Conservation (phyloP, 2,888 invertebrate species). For the Cactoblastis cactorum region DNA sequence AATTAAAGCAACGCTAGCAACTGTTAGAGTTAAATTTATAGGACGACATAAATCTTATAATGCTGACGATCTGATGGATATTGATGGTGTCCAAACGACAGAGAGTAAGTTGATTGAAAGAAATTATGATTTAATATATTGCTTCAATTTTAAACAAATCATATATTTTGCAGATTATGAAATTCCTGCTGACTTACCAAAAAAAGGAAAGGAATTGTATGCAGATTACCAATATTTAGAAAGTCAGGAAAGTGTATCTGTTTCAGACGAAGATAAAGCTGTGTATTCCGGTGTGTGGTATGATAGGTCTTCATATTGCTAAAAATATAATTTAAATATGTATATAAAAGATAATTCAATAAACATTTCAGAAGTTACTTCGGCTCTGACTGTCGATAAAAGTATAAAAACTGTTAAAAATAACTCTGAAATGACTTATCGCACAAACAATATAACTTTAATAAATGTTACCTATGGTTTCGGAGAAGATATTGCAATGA, state of each 20-base stretch:
- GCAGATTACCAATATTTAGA: constrained; percentile 43
- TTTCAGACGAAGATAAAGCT: constrained; percentile 19
- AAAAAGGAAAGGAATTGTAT: constrained; percentile 37
- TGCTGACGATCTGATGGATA: constrained; percentile 45
- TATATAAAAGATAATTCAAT: background rate
- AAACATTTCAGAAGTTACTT: background rate
- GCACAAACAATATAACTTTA: background rate
- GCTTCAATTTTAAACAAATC: constrained; percentile 27
- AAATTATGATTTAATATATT: constrained; percentile 20
- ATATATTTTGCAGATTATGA: constrained; percentile 50
- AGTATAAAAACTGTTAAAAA: background rate
- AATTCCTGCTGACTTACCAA: constrained; percentile 25
- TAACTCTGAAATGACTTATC: background rate
- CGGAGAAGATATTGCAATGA: background rate
- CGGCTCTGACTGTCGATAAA: background rate
- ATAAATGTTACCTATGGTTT: background rate
- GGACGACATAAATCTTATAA: constrained; percentile 60
- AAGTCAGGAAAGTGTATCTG: constrained; percentile 19
- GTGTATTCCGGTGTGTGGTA: constrained; percentile 8
- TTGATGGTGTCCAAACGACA: constrained; percentile 25
- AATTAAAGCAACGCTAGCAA: constrained; percentile 15
- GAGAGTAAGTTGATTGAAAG: constrained; percentile 48
- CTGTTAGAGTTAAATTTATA: constrained; percentile 36
- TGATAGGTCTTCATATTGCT: background rate
- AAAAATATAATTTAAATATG: background rate